Evolutionary conservation across 2,113 vertebrate genomes (phyloP).

Genomic region (Cyprinodon variegatus): DNA sequence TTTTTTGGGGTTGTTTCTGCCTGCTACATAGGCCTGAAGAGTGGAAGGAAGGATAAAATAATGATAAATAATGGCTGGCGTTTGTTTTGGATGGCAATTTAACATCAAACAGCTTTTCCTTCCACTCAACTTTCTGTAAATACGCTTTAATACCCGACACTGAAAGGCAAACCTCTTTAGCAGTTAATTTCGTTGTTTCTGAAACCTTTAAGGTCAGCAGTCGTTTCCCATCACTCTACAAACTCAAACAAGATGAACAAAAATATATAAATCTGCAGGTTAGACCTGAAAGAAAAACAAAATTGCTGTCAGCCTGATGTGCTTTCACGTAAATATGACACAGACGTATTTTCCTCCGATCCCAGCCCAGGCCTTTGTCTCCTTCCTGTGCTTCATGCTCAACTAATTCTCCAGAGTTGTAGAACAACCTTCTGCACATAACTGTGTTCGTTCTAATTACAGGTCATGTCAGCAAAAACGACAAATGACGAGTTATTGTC

Average conservation of each 20-base stretch:
- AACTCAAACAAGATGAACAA: too few species aligned
- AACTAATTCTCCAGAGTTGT: conserved; percentile 23
- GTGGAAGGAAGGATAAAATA: conserved; percentile 6
- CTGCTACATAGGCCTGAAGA: conserved; percentile 22
- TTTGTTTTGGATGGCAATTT: conserved; percentile 2
- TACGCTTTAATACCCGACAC: neutral
- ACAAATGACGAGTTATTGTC: neutral
- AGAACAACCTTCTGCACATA: conserved; percentile 8
- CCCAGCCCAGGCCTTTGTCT: neutral
- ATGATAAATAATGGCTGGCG: conserved; percentile 3
- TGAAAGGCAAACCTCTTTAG: neutral
- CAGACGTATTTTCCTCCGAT: too few species aligned
- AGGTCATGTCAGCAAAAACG: neutral
- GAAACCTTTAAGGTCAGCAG: too few species aligned
- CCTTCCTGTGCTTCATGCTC: conserved; percentile 26
- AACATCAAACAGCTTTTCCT: neutral
- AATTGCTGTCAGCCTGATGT: neutral
- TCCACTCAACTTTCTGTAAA: neutral
- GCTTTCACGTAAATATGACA: too few species aligned
- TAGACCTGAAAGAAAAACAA: neutral
- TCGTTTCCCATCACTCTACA: too few species aligned
- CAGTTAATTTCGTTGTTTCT: neutral
- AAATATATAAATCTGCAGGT: neutral
- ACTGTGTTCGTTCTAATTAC: neutral
- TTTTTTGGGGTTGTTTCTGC: neutral